Percentiles rank a stretch among this genome's conserved stretches.
Evolutionary conservation across 2,888 invertebrate genomes (phyloP).

Genomic region (Euproctis similis): DNA sequence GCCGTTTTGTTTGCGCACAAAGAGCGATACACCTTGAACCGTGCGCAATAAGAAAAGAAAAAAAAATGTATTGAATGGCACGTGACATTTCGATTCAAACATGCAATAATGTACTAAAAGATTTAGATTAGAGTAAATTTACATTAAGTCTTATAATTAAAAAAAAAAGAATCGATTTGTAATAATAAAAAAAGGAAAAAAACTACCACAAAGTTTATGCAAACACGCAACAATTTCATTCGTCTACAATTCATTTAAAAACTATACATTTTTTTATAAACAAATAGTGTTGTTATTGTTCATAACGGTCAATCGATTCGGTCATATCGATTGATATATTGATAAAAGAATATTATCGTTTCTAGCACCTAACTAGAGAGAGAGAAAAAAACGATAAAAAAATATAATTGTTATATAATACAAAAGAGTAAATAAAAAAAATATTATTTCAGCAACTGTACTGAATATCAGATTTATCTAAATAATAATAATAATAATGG

Average conservation of each 20-base stretch:
- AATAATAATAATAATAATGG: constrained; percentile 34
- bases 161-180: constrained; percentile 22
- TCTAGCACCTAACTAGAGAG: constrained; percentile 44
- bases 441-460: constrained; percentile 50
- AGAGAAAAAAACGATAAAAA: constrained; percentile 43
- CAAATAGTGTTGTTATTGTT: too few relatives aligned
- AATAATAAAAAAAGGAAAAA: constrained; percentile 27
- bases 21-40: constrained; percentile 12
- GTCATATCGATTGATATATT: constrained; percentile 31
- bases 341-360: constrained; percentile 33
- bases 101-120: constrained; percentile 19
- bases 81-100: constrained; percentile 29
- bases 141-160: constrained; percentile 23
- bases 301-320: too few relatives aligned
- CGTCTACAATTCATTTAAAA: constrained; percentile 24
- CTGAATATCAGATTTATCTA: constrained; percentile 44
- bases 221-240: constrained; percentile 25
- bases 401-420: constrained; percentile 60
- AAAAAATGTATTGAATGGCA: constrained; percentile 32
- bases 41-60: constrained; percentile 7
- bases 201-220: too few relatives aligned
- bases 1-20: constrained; percentile 7
- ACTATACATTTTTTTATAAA: too few relatives aligned
- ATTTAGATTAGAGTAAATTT: constrained; percentile 14
- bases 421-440: constrained; percentile 57